Percentiles rank a stretch among this genome's conserved stretches.
Evolutionary conservation across 92 coral and sea anemone species (phyloP).

Genomic region (Pocillopora grandis): DNA sequence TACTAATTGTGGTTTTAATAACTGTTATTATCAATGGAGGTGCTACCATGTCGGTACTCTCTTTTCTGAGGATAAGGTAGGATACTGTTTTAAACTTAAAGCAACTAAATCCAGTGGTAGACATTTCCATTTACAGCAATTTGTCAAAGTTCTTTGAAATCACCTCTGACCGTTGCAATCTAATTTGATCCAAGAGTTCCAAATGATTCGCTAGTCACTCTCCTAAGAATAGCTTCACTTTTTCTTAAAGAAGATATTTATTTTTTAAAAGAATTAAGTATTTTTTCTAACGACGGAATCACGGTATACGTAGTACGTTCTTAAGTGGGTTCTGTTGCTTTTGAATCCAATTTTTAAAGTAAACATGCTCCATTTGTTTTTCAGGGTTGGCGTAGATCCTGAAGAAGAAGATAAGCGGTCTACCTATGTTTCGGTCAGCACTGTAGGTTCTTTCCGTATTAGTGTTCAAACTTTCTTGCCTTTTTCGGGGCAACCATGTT

Average conservation of each 20-base stretch:
- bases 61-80: conserved; percentile 90
- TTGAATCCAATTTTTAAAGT: too few species aligned
- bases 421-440: conserved; percentile 89
- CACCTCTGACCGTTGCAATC: too few species aligned
- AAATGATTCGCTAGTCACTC: too few species aligned
- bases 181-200: too few species aligned
- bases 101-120: background rate
- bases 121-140: background rate
- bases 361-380: conserved; percentile 7
- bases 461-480: background rate
- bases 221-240: too few species aligned
- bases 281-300: too few species aligned
- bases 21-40: conserved; percentile 95
- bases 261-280: too few species aligned
- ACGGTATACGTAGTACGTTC: too few species aligned
- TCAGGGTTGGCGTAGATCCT: conserved; percentile 96
- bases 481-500: background rate
- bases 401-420: conserved; percentile 88
- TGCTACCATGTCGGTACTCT: conserved; percentile 86
- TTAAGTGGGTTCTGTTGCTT: too few species aligned
- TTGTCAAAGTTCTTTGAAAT: too few species aligned
- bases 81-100: background rate
- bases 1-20: conserved; percentile 81
- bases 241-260: too few species aligned
- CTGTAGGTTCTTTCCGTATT: conserved; percentile 71